These are phyloP conservation scores for Xiphias gladius DNA, from an alignment of 2,113 vertebrate genomes.

Conservation along the genomic window DNA sequence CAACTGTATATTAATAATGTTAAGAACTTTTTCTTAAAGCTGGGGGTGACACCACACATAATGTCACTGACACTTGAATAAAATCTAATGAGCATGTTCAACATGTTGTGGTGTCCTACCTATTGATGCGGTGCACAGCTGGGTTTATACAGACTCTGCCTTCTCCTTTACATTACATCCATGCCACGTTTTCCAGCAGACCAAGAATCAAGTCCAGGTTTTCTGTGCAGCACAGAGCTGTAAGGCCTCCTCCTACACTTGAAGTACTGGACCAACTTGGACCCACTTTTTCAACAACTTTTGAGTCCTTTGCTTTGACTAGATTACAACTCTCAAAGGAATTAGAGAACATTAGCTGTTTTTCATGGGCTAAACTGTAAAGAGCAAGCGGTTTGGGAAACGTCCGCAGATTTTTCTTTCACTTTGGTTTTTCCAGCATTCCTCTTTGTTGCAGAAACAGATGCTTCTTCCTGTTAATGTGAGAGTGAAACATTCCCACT, in stretches of 20 bases:
- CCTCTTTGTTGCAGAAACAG: conserved; percentile 56
- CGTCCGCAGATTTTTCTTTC: conserved; percentile 17
- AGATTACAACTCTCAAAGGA: neutral
- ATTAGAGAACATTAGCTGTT: neutral
- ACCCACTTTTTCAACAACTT: conserved; percentile 6
- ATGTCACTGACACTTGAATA: neutral
- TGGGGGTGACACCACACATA: neutral
- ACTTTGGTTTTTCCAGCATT: conserved; percentile 25
- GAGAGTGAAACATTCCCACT: conserved; percentile 41
- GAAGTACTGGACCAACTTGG: neutral
- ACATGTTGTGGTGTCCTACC: neutral
- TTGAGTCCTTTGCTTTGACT: neutral
- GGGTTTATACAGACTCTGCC: neutral
- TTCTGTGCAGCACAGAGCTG: conserved; percentile 43
- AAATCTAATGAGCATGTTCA: neutral
- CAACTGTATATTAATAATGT: neutral
- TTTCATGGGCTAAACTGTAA: conserved; percentile 2
- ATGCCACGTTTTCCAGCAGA: conserved; percentile 61
- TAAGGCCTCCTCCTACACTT: conserved; percentile 33
- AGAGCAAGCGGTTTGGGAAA: conserved; percentile 35
- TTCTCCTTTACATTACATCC: conserved; percentile 2
- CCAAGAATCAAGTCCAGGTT: conserved; percentile 32
- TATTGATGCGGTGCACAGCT: neutral
- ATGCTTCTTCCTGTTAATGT: conserved; percentile 56
- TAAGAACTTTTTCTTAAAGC: neutral